Evolutionary conservation across 1,140 invertebrate genomes (phyloP).

Genomic region (Trichonephila clavipes): DNA sequence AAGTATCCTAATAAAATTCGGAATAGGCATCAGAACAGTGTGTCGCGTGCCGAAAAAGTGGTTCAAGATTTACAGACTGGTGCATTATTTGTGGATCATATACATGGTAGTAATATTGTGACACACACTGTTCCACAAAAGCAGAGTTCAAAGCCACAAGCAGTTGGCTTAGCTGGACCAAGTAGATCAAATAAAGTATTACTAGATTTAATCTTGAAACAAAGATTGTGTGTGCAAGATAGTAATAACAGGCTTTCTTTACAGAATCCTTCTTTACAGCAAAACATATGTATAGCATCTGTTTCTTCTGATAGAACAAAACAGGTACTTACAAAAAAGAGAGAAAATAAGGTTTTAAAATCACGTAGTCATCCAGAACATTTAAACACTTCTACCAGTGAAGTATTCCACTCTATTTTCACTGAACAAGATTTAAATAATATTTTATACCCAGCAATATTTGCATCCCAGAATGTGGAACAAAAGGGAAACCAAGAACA

Average conservation of each 20-base stretch:
- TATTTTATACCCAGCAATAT: slow-evolving; percentile 79
- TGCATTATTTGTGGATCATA: slow-evolving; percentile 79
- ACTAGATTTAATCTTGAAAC: slow-evolving; percentile 76
- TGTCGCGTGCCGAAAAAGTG: slow-evolving; percentile 82
- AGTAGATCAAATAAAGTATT: slow-evolving; percentile 74
- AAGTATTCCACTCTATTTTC: slow-evolving; percentile 77
- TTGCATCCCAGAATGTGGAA: slow-evolving; percentile 74
- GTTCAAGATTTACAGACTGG: slow-evolving; percentile 82
- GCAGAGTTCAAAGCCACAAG: slow-evolving; percentile 39
- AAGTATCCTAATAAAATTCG: slow-evolving; percentile 85
- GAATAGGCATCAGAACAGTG: slow-evolving; percentile 77
- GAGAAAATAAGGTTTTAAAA: slow-evolving; percentile 66
- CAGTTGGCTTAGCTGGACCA: slow-evolving; percentile 45
- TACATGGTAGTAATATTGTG: slow-evolving; percentile 61
- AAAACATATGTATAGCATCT: not conserved
- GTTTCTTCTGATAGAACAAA: slow-evolving; percentile 48
- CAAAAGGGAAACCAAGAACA: slow-evolving; percentile 77
- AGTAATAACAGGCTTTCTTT: slow-evolving; percentile 66
- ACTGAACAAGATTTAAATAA: slow-evolving; percentile 79
- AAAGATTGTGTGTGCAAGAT: slow-evolving; percentile 71
- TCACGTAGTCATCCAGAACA: slow-evolving; percentile 64
- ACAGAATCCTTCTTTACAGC: slow-evolving; percentile 3
- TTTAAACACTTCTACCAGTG: slow-evolving; percentile 62
- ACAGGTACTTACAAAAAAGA: slow-evolving; percentile 49
- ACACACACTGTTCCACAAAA: slow-evolving; percentile 66